Evolutionary conservation across 2,797 vertebrate genomes (phyloP), one percentile per base, ranked within the genome.

Genomic region (Lophotriccus pileatus): DNA sequence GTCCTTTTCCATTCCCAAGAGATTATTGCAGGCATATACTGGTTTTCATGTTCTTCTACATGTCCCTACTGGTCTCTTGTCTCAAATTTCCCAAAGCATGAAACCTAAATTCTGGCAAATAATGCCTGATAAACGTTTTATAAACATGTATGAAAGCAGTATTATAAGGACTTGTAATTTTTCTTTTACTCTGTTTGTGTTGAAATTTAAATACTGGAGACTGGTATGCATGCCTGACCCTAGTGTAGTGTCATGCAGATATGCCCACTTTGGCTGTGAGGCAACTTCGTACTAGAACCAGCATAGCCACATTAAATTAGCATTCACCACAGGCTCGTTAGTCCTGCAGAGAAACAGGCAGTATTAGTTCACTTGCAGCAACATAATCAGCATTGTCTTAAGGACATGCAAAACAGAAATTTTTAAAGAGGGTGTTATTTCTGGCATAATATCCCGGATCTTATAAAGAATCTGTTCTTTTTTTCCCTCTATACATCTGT

Each of bases 151-250:
- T 58, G 76, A 39, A 84, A 63, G 24, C 32, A 28, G 17, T 63
- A 25, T 69, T 84, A 2, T 6, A 28, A 62, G 43, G 43, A 34
- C 30, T 23, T 72, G 5, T 24, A 4, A 62, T 78, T 73, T 73
- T 81, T 24, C 4, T 66, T 88, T 84, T 67, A 20, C 24, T 75
- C 12, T 67, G 10, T 34, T 62, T 56, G 8, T 68, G 22, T 28
- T 86, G 66, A 88, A 79, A n/a, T 68, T 69, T 79, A 79, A 70
- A 18, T 66, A 9, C 9, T 74, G 50, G 32, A 46, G 43, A 3
- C 34, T 39, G 34, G 11, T 44, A 4, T 22, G 12, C 0, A 0
- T 41, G 25, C 34, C 25, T 47, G 77, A 10, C 20, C 36, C 43
- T 28, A 21, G n/a, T 12, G 18, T 41, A 34, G 28, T 32, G 18